A percentile compares a stretch with the other conserved stretches of the same genome.
Evolutionary conservation across 2,888 invertebrate species (phyloP).

Genomic region (Cheilosia vernalis): DNA sequence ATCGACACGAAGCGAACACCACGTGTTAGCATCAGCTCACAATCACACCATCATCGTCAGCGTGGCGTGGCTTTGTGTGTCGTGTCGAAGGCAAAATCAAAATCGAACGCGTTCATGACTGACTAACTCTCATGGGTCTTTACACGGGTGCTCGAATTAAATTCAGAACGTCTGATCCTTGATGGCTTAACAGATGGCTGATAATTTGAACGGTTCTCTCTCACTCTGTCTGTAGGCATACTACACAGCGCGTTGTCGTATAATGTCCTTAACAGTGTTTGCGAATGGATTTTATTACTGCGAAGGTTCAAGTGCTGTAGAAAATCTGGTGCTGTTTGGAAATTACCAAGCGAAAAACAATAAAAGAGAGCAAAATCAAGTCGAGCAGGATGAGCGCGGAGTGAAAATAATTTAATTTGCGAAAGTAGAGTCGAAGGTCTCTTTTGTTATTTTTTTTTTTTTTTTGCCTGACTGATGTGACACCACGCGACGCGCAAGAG

Average conservation of each 20-base stretch:
- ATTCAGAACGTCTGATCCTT: conserved; percentile 69
- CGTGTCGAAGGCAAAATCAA: conserved; percentile 35
- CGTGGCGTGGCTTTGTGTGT: not conserved
- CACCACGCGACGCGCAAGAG: conserved; percentile 45
- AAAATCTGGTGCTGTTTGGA: conserved; percentile 17
- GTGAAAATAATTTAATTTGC: conserved; percentile 68
- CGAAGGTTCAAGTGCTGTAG: conserved; percentile 24
- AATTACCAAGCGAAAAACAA: conserved; percentile 57
- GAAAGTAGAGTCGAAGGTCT: conserved; percentile 48
- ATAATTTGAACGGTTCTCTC: conserved; percentile 67
- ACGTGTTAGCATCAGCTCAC: not conserved
- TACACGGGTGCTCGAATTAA: conserved; percentile 57
- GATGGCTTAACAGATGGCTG: conserved; percentile 74
- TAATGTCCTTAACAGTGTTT: conserved; percentile 56
- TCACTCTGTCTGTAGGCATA: conserved; percentile 6
- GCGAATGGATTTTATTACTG: conserved; percentile 66
- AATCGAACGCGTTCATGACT: conserved; percentile 46
- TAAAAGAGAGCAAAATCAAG: conserved; percentile 39
- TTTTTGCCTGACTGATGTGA: conserved; percentile 37
- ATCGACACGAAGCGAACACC: not conserved
- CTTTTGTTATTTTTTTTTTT: conserved; percentile 9
- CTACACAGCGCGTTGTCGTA: not conserved
- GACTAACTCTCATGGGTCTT: conserved; percentile 58
- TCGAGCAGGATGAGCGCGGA: conserved; percentile 12
- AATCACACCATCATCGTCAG: conserved; percentile 6